phyloP scores from a whole-genome alignment of 2,888 invertebrate species.

The Phengaris alcon region DNA sequence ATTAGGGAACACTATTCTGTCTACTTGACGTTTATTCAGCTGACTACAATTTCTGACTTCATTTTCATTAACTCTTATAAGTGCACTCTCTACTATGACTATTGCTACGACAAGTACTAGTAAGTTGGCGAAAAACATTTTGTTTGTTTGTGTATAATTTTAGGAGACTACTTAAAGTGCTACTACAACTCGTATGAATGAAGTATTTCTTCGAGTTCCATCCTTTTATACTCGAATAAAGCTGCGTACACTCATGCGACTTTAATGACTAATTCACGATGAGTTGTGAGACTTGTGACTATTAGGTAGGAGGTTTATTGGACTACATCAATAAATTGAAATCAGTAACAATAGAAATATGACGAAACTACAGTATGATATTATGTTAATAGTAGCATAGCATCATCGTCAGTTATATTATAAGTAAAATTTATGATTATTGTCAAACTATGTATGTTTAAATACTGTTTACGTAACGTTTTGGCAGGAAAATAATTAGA shows the following conservation, averaged over 20 bases:
- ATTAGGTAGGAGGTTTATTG: not conserved
- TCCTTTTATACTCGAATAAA: constrained; percentile 21
- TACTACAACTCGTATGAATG: not conserved
- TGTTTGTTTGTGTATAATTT: not conserved
- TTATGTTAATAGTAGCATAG: not conserved
- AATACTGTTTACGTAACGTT: too few relatives aligned
- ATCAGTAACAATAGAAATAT: not conserved
- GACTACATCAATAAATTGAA: not conserved
- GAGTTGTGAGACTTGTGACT: not conserved
- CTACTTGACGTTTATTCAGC: not conserved
- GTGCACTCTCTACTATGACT: constrained; percentile 11
- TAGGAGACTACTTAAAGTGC: not conserved
- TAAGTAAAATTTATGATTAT: too few relatives aligned
- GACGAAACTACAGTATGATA: not conserved
- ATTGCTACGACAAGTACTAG: not conserved
- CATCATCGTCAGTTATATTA: not conserved
- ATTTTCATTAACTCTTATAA: not conserved
- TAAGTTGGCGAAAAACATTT: constrained; percentile 13
- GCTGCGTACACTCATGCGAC: constrained; percentile 1
- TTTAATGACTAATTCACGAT: not conserved
- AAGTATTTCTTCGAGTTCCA: not conserved
- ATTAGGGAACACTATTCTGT: not conserved
- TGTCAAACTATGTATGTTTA: too few relatives aligned
- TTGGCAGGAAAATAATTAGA: too few relatives aligned
- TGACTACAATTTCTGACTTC: not conserved